A percentile compares a stretch with the other conserved stretches of the same genome.
Conservation (phyloP, 1,140 invertebrate genomes). For the Armadillidium nasatum region DNA sequence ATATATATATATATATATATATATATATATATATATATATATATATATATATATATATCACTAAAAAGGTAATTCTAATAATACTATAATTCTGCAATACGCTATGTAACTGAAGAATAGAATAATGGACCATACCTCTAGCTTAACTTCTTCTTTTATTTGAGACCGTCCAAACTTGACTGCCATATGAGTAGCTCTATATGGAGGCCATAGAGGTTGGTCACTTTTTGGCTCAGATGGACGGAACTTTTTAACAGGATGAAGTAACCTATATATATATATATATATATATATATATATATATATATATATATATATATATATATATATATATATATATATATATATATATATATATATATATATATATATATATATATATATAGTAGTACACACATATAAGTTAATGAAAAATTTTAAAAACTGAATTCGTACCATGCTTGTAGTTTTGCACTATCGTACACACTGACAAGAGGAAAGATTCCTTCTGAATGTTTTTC, state of each 20-base stretch:
- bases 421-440: constrained; percentile 60
- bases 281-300: no score
- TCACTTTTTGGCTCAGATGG: constrained; percentile 45
- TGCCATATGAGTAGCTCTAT: constrained; percentile 40
- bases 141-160: constrained; percentile 12
- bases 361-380: no score
- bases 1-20: no score
- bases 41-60: no score
- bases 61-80: no score
- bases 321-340: no score
- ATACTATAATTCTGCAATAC: no score
- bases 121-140: not conserved
- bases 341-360: no score
- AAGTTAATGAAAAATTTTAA: not conserved
- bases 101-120: no score
- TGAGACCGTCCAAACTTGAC: constrained; percentile 13
- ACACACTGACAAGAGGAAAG: constrained; percentile 71
- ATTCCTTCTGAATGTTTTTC: constrained; percentile 71
- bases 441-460: constrained; percentile 77
- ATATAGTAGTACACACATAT: not conserved
- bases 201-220: constrained; percentile 43
- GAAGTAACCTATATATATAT: constrained; percentile 56
- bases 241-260: constrained; percentile 79
- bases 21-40: no score
- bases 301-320: no score